phyloP scores from a whole-genome alignment of 2,797 vertebrate species.

The Lates japonicus region DNA sequence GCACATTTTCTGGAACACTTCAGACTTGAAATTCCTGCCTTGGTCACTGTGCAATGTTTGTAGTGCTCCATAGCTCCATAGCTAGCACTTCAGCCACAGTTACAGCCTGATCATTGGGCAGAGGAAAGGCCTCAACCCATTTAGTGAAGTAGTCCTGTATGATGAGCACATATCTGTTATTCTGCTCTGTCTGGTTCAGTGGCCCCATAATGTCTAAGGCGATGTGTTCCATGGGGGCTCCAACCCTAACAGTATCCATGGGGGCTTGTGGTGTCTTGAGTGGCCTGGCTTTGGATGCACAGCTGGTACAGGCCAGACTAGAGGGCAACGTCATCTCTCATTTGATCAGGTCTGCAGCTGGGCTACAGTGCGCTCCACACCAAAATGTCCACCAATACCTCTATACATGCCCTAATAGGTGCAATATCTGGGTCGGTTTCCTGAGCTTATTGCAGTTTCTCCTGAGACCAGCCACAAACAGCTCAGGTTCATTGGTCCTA shows the following conservation, averaged over 20 bases:
- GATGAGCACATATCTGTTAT: constrained; percentile 8
- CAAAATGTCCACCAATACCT: constrained; percentile 51
- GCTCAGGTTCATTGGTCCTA: not conserved
- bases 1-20: constrained; percentile 29
- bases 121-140: constrained; percentile 6
- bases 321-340: constrained; percentile 27
- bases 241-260: not conserved
- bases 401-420: constrained; percentile 29
- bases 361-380: too few species aligned
- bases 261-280: not conserved
- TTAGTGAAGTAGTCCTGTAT: constrained; percentile 29
- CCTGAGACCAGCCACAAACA: not conserved
- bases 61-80: constrained; percentile 18
- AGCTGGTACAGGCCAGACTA: constrained; percentile 34
- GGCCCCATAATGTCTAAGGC: too few species aligned
- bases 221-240: too few species aligned
- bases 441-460: constrained; percentile 2
- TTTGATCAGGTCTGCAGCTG: constrained; percentile 25
- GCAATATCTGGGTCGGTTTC: constrained; percentile 28
- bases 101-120: constrained; percentile 15
- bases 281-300: constrained; percentile 12
- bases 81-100: constrained; percentile 38
- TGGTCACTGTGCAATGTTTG: constrained; percentile 27
- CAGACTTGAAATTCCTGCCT: not conserved
- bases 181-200: constrained; percentile 35